phyloP scores from a whole-genome alignment of 2,888 invertebrate species.

The Drosophila formosana region DNA sequence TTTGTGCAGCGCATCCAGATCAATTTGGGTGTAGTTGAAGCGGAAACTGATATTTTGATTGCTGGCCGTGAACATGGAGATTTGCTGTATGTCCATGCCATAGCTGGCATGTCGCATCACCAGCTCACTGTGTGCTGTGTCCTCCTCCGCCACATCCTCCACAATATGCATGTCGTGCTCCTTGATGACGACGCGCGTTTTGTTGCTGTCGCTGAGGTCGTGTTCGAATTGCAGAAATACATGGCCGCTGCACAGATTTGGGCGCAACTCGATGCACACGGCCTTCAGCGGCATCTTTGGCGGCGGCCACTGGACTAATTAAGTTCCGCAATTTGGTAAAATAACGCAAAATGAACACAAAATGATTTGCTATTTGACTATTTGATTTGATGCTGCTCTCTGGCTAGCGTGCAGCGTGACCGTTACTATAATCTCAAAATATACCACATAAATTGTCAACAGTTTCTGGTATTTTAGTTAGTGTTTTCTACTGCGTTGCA shows the following conservation, averaged over 20 bases:
- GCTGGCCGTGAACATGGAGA: conserved; percentile 71
- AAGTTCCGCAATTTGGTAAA: conserved; percentile 9
- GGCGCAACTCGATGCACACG: conserved; percentile 82
- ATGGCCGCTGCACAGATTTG: conserved; percentile 80
- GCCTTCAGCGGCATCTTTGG: conserved; percentile 72
- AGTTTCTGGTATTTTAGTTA: not conserved
- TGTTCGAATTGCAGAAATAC: conserved; percentile 77
- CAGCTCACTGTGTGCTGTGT: conserved; percentile 38
- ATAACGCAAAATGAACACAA: conserved; percentile 7
- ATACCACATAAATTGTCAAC: not conserved
- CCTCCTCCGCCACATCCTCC: conserved; percentile 47
- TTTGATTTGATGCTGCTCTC: conserved; percentile 1
- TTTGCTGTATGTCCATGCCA: conserved; percentile 67
- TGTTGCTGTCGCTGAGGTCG: conserved; percentile 48
- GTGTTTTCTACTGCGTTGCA: not conserved
- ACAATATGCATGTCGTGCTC: conserved; percentile 64
- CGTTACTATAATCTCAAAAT: not conserved
- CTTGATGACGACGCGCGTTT: conserved; percentile 49
- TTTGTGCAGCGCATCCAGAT: conserved; percentile 37
- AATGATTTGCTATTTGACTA: conserved; percentile 21
- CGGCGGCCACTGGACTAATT: not conserved
- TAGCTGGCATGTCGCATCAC: conserved; percentile 64
- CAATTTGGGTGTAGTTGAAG: conserved; percentile 68
- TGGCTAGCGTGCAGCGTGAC: not conserved
- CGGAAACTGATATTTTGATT: conserved; percentile 79